Base-by-base conservation (phyloP, 2,888 invertebrate species). In the Clanis bilineata region DNA sequence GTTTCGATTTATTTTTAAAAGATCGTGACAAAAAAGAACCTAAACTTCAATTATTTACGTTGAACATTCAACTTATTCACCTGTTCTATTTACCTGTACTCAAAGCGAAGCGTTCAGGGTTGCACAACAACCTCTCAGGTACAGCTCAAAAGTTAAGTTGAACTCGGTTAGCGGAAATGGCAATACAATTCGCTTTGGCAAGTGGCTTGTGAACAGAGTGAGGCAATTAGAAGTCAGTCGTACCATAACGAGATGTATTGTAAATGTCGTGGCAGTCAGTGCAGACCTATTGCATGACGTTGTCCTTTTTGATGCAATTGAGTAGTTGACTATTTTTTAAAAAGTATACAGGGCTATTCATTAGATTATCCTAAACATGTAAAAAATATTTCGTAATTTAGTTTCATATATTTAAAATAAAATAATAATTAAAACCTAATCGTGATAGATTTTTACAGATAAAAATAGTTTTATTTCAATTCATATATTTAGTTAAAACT, bases 161-260 rank as follows among this genome's bases (percentile, higher is more conserved):
- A 61, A 57, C 62, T 61, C 55, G 44, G 58, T 59, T 58, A 56
- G 56, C 61, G 64, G 59, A 66, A 68, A 57, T 59, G 60, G 69
- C 63, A 67, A 68, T 68, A 69, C 72, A 71, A 73, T 68, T 69
- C 59, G 62, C 62, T 66, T 67, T 58, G 58, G 60, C 62, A 66
- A 67, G 63, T 68, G 64, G 66, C 63, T 61, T 62, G 65, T 60
- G 57, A 51, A 51, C 47, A 41, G 62, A 59, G 59, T 36, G 44
- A 65, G 61, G 68, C 71, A 71, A 72, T 72, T 72, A 72, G 57
- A 71, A 66, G 60, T 67, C 62, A 64, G 56, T 57, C 58, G 58
- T 56, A 44, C 58, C 12, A 36, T 32, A 60, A 47, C 45, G 38
- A 45, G 45, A 32, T 12, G 44, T 62, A 59, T 64, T 62, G 62